These are phyloP conservation scores for Leucoptera coffeella DNA, from an alignment of 2,888 invertebrate species.

Conservation along the genomic window DNA sequence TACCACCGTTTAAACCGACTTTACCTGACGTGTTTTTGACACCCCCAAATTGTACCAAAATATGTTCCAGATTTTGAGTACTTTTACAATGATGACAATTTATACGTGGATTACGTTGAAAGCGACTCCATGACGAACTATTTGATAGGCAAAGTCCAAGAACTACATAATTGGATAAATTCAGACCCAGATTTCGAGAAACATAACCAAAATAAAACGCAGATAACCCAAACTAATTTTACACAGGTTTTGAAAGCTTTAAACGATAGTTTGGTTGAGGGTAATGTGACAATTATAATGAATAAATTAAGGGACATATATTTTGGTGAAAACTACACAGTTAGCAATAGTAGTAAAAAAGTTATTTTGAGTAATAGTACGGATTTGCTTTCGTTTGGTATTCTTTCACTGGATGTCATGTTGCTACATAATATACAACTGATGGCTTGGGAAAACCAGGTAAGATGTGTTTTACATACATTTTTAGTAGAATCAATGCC, in stretches of 20 bases:
- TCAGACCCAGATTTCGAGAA: conserved; percentile 26
- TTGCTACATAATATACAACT: conserved; percentile 50
- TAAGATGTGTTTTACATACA: conserved; percentile 10
- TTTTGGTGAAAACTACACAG: conserved; percentile 29
- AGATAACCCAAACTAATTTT: conserved; percentile 16
- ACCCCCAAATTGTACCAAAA: conserved; percentile 13
- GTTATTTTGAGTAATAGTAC: conserved; percentile 34
- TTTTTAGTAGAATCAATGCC: too few relatives aligned
- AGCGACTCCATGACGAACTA: conserved; percentile 41
- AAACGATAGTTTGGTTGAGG: conserved; percentile 43
- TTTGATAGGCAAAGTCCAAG: conserved; percentile 43
- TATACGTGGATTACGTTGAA: conserved; percentile 41
- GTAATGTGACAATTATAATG: conserved; percentile 42
- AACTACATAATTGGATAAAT: conserved; percentile 44
- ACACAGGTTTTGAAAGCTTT: conserved; percentile 33
- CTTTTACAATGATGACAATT: conserved; percentile 31
- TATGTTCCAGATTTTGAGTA: conserved; percentile 27
- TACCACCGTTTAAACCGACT: conserved; percentile 32
- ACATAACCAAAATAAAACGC: conserved; percentile 10
- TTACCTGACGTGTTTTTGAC: conserved; percentile 17
- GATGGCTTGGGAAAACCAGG: conserved; percentile 52
- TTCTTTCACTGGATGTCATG: conserved; percentile 52
- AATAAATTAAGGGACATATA: conserved; percentile 45
- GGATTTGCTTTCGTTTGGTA: conserved; percentile 48
- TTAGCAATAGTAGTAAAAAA: conserved; percentile 16